phyloP scores from a whole-genome alignment of 1,140 invertebrate genomes.

The Dolichoris vasculosae region DNA sequence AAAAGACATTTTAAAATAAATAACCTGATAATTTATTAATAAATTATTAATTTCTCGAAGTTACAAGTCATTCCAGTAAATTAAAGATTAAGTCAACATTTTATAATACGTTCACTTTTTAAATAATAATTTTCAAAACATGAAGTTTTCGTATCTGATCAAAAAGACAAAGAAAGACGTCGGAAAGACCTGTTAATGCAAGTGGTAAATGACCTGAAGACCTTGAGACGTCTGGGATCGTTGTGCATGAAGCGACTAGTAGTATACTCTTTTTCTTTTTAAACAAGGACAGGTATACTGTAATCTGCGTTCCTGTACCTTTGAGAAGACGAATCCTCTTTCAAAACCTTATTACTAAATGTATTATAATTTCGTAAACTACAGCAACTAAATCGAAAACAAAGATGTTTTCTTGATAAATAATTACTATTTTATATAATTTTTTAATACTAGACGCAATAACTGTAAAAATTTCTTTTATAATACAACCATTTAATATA shows the following conservation, averaged over 20 bases:
- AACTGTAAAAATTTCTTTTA: too few relatives aligned
- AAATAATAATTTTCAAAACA: background rate
- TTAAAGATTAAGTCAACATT: background rate
- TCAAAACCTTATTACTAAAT: background rate
- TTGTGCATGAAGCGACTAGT: slow-evolving; percentile 17
- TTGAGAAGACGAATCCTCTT: background rate
- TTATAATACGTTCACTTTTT: background rate
- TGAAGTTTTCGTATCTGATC: background rate
- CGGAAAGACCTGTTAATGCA: slow-evolving; percentile 56
- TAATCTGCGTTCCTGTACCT: background rate
- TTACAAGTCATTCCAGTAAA: background rate
- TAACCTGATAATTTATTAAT: background rate
- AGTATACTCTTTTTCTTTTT: slow-evolving; percentile 3
- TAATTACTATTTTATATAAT: background rate
- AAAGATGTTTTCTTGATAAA: background rate
- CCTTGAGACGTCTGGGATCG: slow-evolving; percentile 69
- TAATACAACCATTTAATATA: too few relatives aligned
- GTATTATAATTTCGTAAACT: background rate
- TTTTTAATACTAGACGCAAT: too few relatives aligned
- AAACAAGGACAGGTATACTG: background rate
- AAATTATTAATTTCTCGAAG: too few relatives aligned
- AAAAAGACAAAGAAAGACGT: slow-evolving; percentile 10
- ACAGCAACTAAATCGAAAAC: background rate
- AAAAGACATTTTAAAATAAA: background rate
- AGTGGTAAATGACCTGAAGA: slow-evolving; percentile 73